Evolutionary conservation across 2,797 vertebrate species (phyloP).

Genomic region (Ceryle rudis): DNA sequence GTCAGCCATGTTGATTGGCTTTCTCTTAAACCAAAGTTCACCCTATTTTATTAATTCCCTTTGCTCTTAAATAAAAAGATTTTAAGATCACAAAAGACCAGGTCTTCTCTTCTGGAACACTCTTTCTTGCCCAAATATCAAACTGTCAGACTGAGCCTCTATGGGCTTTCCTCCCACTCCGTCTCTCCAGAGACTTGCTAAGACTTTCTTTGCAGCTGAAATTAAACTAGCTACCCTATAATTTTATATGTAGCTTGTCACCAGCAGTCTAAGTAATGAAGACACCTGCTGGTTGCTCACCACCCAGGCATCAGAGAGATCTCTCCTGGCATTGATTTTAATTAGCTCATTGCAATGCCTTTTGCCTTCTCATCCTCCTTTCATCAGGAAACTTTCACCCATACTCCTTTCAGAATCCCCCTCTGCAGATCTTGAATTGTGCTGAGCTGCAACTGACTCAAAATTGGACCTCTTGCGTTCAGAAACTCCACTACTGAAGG

Average conservation of each 20-base stretch:
- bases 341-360: constrained; percentile 36
- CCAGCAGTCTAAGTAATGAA: constrained; percentile 61
- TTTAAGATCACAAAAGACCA: background rate
- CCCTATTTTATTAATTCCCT: background rate
- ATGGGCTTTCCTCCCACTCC: constrained; percentile 25
- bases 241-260: constrained; percentile 56
- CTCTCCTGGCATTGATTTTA: constrained; percentile 36
- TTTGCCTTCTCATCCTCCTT: constrained; percentile 47
- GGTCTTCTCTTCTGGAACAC: background rate
- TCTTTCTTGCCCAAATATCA: constrained; percentile 7
- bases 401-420: constrained; percentile 15
- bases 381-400: constrained; percentile 40
- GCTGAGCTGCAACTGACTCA: background rate
- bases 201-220: constrained; percentile 34
- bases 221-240: constrained; percentile 37
- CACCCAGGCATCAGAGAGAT: constrained; percentile 52
- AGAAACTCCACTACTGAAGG: constrained; percentile 18
- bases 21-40: background rate
- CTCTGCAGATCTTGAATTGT: background rate
- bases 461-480: background rate
- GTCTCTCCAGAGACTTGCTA: constrained; percentile 8
- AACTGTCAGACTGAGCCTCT: background rate
- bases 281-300: constrained; percentile 61
- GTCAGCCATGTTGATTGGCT: background rate
- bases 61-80: background rate